A percentile compares a stretch with the other conserved stretches of the same genome.
These are phyloP conservation scores for Papilio polytes DNA, from an alignment of 1,140 invertebrate species.

Conservation along the genomic window DNA sequence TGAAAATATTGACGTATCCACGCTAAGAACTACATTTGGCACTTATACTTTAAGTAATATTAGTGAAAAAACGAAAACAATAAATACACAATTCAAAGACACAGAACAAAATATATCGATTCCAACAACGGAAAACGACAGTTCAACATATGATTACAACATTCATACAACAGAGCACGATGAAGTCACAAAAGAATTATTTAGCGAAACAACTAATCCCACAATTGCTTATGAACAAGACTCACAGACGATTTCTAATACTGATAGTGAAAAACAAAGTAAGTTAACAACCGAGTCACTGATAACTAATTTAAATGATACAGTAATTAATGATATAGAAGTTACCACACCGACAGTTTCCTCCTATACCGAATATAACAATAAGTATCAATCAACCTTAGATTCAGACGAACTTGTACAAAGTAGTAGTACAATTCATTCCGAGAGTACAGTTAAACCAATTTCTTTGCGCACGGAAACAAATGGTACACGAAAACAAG, in stretches of 20 bases:
- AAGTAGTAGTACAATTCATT: conserved; percentile 67
- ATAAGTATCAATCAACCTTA: conserved; percentile 49
- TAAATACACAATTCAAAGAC: conserved; percentile 5
- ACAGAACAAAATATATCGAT: not conserved
- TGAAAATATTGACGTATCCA: conserved; percentile 1
- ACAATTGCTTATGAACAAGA: conserved; percentile 10
- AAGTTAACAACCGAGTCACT: conserved; percentile 20
- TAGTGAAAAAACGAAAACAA: not conserved
- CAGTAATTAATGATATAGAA: conserved; percentile 37
- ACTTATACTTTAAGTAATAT: not conserved
- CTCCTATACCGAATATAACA: conserved; percentile 42
- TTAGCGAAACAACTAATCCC: not conserved
- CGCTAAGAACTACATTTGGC: conserved; percentile 13
- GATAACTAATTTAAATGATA: conserved; percentile 7
- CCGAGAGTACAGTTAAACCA: conserved; percentile 70
- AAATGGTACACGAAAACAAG: conserved; percentile 64
- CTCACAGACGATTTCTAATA: not conserved
- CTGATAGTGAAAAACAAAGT: not conserved
- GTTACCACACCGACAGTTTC: conserved; percentile 24
- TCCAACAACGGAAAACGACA: conserved; percentile 1
- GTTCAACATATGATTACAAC: not conserved
- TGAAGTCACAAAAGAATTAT: conserved; percentile 32
- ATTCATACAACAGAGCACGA: not conserved
- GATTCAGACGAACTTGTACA: conserved; percentile 61
- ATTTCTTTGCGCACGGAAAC: conserved; percentile 62